A percentile compares a stretch with the other conserved stretches of the same genome.
Conservation (phyloP, 2,797 vertebrate species). For the Sebastes trivittatus region DNA sequence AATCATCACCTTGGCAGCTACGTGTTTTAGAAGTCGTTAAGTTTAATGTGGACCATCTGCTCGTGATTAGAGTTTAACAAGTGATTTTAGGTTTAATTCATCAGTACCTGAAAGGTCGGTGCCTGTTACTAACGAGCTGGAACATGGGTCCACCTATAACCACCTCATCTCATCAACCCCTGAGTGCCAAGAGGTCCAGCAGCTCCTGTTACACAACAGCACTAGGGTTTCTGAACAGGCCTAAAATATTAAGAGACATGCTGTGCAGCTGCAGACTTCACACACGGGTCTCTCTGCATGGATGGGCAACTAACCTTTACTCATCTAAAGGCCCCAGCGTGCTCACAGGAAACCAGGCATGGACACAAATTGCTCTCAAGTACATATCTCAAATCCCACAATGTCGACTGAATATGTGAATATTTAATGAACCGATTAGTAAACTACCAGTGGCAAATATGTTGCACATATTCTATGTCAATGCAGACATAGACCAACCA, state of each 20-base stretch:
- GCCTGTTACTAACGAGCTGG: conserved; percentile 8
- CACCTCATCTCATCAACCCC: conserved; percentile 21
- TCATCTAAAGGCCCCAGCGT: conserved; percentile 51
- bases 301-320: conserved; percentile 68
- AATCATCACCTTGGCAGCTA: neutral
- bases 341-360: conserved; percentile 41
- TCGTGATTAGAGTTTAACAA: neutral
- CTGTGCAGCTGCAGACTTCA: conserved; percentile 59
- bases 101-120: neutral
- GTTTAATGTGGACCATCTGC: neutral
- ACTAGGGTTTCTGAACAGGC: conserved; percentile 71
- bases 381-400: neutral
- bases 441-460: neutral
- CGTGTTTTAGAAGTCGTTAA: neutral
- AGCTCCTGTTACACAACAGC: conserved; percentile 73
- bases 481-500: neutral
- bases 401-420: neutral
- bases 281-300: conserved; percentile 56
- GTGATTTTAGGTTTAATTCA: neutral
- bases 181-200: conserved; percentile 19
- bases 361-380: conserved; percentile 9
- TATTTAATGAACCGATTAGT: conserved; percentile 4
- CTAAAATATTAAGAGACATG: conserved; percentile 76
- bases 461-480: neutral
- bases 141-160: neutral